Percentiles rank a stretch among this genome's conserved stretches.
Conservation (phyloP, 92 coral and sea anemone genomes). For the Hydrozoanthus gracilis region DNA sequence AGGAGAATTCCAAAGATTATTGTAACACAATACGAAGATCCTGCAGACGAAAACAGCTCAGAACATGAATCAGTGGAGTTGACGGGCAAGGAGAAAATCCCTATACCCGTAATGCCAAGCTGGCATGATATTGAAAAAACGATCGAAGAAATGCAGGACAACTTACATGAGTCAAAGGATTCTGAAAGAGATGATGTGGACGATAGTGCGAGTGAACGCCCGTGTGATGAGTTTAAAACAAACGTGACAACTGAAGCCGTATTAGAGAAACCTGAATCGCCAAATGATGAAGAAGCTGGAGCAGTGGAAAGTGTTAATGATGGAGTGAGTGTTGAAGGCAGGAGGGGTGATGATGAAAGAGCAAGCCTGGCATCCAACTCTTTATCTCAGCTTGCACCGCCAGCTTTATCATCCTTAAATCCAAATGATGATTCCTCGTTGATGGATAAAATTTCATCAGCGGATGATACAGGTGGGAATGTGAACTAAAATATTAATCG, state of each 20-base stretch:
- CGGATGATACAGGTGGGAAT: conserved; percentile 49
- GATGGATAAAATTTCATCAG: conserved; percentile 39
- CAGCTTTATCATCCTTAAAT: conserved; percentile 28
- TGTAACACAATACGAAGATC: conserved; percentile 67
- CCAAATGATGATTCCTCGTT: conserved; percentile 18
- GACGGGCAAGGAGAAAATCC: conserved; percentile 41
- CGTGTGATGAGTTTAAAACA: not conserved
- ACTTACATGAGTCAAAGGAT: not conserved
- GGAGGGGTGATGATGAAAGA: not conserved
- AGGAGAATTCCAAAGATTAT: conserved; percentile 72
- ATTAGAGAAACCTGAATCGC: not conserved
- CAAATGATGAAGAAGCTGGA: not conserved
- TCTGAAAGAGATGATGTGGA: not conserved
- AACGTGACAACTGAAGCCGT: not conserved
- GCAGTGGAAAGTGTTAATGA: not conserved
- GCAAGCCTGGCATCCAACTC: conserved; percentile 20
- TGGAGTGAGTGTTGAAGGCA: not conserved
- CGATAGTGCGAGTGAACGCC: not conserved
- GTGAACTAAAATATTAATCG: not conserved
- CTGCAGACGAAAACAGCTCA: conserved; percentile 8
- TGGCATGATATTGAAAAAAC: conserved; percentile 37
- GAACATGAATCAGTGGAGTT: conserved; percentile 25
- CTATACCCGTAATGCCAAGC: conserved; percentile 38
- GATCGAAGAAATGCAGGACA: conserved; percentile 21
- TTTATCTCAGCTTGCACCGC: conserved; percentile 24